Conservation (phyloP, 2,888 invertebrate genomes). For the Craniophora ligustri region DNA sequence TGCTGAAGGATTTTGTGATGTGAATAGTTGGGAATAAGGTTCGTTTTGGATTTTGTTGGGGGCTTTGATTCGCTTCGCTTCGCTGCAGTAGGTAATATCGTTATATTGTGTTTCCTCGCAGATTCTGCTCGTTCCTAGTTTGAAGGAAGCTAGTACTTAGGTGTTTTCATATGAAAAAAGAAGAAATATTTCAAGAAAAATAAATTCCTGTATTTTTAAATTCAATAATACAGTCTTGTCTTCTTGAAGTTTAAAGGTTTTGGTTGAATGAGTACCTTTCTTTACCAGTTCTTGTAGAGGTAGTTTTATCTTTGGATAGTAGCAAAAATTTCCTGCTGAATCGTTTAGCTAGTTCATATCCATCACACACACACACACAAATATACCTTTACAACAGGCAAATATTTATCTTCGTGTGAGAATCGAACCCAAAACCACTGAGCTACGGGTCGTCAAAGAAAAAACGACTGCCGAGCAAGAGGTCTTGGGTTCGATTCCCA, state of each 20-base stretch:
- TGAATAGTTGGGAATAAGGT: background rate
- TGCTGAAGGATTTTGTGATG: slow-evolving; percentile 15
- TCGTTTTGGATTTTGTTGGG: slow-evolving; percentile 11
- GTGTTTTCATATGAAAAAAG: slow-evolving; percentile 42
- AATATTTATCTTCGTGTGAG: too few relatives aligned
- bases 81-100: slow-evolving; percentile 67
- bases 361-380: too few relatives aligned
- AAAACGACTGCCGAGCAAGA: too few relatives aligned
- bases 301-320: too few relatives aligned
- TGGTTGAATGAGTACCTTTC: too few relatives aligned
- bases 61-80: slow-evolving; percentile 47
- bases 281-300: too few relatives aligned
- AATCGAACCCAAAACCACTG: too few relatives aligned
- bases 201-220: slow-evolving; percentile 18
- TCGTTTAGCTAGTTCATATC: too few relatives aligned
- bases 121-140: slow-evolving; percentile 59
- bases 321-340: too few relatives aligned
- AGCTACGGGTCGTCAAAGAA: too few relatives aligned
- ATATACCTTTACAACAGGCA: too few relatives aligned
- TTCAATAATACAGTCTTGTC: background rate
- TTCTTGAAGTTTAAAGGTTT: background rate
- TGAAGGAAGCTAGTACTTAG: slow-evolving; percentile 39
- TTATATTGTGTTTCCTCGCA: slow-evolving; percentile 69
- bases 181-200: slow-evolving; percentile 15
- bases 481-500: too few relatives aligned